Evolutionary conservation across 2,888 invertebrate genomes (phyloP).

Genomic region (Brenthis ino): DNA sequence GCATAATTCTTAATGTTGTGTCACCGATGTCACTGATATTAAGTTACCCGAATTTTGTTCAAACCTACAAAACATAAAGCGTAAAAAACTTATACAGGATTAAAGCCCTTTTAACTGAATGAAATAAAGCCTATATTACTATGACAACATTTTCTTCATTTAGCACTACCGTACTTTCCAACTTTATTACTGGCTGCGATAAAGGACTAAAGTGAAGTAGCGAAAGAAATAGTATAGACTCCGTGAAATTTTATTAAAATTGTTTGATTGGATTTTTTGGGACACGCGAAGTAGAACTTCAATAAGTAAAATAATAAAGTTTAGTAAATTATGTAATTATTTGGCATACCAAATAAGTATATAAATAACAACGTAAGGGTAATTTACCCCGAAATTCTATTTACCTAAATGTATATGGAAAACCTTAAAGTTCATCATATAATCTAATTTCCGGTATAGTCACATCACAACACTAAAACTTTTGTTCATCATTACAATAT

Average conservation of each 20-base stretch:
- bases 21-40: slow-evolving; percentile 48
- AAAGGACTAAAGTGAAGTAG: slow-evolving; percentile 45
- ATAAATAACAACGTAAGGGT: no score
- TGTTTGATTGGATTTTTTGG: slow-evolving; percentile 35
- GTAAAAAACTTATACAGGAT: slow-evolving; percentile 36
- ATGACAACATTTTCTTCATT: slow-evolving; percentile 14
- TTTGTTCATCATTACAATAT: no score
- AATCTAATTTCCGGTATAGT: no score
- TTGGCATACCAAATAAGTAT: no score
- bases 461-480: no score
- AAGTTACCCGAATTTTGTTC: slow-evolving; percentile 46
- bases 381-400: no score
- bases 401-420: no score
- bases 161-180: slow-evolving; percentile 37
- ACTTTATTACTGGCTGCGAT: slow-evolving; percentile 58
- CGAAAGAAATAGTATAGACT: slow-evolving; percentile 47
- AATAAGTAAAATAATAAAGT: no score
- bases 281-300: slow-evolving; percentile 4
- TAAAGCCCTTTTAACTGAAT: background rate
- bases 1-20: slow-evolving; percentile 45
- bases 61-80: slow-evolving; percentile 56
- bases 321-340: background rate
- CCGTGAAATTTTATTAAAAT: slow-evolving; percentile 33
- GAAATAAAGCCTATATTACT: slow-evolving; percentile 20
- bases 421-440: no score